phyloP scores from a whole-genome alignment of 2,797 vertebrate genomes.

The Tangara arthus region DNA sequence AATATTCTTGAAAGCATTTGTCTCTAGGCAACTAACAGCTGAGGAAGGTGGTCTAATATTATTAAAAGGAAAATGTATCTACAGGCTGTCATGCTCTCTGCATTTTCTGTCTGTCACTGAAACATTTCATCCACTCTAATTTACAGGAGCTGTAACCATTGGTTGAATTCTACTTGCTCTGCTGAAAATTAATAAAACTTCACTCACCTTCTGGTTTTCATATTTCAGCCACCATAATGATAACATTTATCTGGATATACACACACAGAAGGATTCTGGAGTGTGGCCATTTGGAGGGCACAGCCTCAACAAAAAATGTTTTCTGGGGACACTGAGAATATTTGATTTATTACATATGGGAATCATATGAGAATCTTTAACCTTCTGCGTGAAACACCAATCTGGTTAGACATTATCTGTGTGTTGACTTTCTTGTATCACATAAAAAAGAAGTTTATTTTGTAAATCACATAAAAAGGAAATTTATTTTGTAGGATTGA shows the following conservation, averaged over 20 bases:
- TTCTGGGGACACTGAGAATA: neutral
- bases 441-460: neutral
- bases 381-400: neutral
- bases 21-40: constrained; percentile 55
- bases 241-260: neutral
- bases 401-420: neutral
- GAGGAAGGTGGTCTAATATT: constrained; percentile 22
- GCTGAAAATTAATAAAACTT: neutral
- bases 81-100: neutral
- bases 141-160: neutral
- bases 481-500: neutral
- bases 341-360: neutral
- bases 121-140: neutral
- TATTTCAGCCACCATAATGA: neutral
- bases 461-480: neutral
- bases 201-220: neutral
- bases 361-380: neutral
- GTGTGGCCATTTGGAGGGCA: neutral
- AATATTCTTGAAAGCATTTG: constrained; percentile 38
- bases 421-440: neutral
- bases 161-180: neutral
- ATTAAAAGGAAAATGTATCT: neutral
- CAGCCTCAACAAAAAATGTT: neutral
- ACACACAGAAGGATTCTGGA: neutral
- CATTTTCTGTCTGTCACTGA: neutral